phyloP scores from a whole-genome alignment of 2,888 invertebrate genomes.

The Callinectes sapidus region DNA sequence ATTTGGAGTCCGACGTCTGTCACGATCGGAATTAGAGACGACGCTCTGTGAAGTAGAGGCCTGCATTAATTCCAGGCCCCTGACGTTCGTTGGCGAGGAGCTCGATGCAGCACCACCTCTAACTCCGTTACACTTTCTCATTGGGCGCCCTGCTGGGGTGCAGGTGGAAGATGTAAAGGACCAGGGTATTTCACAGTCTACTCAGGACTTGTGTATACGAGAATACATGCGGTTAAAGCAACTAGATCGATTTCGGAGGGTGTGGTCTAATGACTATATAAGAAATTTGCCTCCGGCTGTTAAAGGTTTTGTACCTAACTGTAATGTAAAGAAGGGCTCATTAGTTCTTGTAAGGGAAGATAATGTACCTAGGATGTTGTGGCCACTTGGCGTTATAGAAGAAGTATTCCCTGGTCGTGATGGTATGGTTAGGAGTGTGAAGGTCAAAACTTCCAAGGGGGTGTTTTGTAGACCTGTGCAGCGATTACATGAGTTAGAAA shows the following conservation, averaged over 20 bases:
- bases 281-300: constrained; percentile 31
- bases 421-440: no score
- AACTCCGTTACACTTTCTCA: constrained; percentile 66
- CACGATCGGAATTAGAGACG: constrained; percentile 74
- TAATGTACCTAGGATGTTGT: no score
- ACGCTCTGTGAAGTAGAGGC: no score
- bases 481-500: no score
- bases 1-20: constrained; percentile 74
- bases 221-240: background rate
- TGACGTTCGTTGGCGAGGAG: no score
- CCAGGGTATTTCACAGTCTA: background rate
- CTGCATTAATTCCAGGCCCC: constrained; percentile 75
- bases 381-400: no score
- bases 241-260: background rate
- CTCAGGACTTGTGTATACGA: background rate
- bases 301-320: background rate
- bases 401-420: no score
- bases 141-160: constrained; percentile 40
- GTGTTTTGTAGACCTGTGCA: no score
- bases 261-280: constrained; percentile 40
- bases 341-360: no score
- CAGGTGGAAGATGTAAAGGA: no score
- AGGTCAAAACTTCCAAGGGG: no score
- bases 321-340: no score
- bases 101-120: constrained; percentile 69